Evolutionary conservation across 2,888 invertebrate genomes (phyloP), one percentile per base, ranked within the genome.

Genomic region (Aspidapion aeneum): DNA sequence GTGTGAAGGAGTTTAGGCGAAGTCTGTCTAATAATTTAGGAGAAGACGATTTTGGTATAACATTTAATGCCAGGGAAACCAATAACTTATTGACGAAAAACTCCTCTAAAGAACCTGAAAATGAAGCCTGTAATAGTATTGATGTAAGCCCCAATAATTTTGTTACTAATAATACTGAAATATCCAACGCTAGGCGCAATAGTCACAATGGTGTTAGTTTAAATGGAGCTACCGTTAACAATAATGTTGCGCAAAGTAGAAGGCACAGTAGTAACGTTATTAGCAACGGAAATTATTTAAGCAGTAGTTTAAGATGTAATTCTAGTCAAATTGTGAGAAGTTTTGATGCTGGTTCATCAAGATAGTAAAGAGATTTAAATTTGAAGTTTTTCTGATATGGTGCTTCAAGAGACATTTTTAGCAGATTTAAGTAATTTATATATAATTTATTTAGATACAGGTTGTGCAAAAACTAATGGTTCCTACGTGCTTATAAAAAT

Each of bases 281-380:
- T 58, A 54, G 50, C 50, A 62, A 21, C 35, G 35, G 35, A 7
- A 35, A 35, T 35, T n/a, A n/a, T n/a, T 35, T 18, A 52, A 56
- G 50, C 18, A 64, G 58, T 60, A 57, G 19, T 58, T 22, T 56
- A 57, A 21, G 57, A 35, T 57, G 63, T 61, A 63, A 61, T 68
- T 70, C 73, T 73, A 74, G 73, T 74, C 74, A 73, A 62, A 61
- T 66, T 55, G 67, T 64, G 63, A 65, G 61, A 9, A 19, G 59
- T 22, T n/a, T 63, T 22, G 73, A 72, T 60, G 71, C 73, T 58
- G 72, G 71, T 61, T 69, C 71, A 21, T 74, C 73, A 58, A 74
- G 74, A 71, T 75, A 65, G 60, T 65, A 16, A 16, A 54, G 22
- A 58, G n/a, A 49, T 17, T 3, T 22, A 2, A 52, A 22, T 18